Evolutionary conservation across 2,888 invertebrate genomes (phyloP).

Genomic region (Ptilodon capucinus): DNA sequence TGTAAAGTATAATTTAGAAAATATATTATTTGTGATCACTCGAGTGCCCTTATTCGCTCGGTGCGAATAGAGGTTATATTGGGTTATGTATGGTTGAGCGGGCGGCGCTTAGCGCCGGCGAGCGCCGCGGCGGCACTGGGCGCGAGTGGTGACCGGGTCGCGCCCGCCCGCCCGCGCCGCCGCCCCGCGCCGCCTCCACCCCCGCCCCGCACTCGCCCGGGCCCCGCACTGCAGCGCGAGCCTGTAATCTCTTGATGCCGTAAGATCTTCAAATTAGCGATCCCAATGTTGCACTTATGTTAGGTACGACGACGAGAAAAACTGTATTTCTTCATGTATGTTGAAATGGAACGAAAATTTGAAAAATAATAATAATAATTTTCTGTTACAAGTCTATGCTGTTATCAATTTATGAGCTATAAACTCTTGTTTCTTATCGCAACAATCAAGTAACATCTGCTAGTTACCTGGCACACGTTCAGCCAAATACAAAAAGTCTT

Average conservation of each 20-base stretch:
- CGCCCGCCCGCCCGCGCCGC: slow-evolving; percentile 44
- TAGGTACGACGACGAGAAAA: slow-evolving; percentile 3
- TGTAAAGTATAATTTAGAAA: slow-evolving; percentile 36
- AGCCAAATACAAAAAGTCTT: too few relatives aligned
- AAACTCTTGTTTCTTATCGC: too few relatives aligned
- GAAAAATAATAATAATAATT: too few relatives aligned
- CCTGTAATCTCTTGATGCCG: slow-evolving; percentile 72
- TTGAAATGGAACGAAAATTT: too few relatives aligned
- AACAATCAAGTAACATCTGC: too few relatives aligned
- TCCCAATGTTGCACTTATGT: slow-evolving; percentile 69
- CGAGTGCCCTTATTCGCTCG: slow-evolving; percentile 23
- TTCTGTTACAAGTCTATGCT: too few relatives aligned
- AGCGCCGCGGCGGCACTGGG: slow-evolving; percentile 78
- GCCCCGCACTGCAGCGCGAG: slow-evolving; percentile 70
- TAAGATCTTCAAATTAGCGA: slow-evolving; percentile 73
- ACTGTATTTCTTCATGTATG: background rate
- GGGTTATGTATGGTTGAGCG: slow-evolving; percentile 18
- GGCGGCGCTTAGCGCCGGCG: slow-evolving; percentile 70
- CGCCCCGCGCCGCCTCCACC: slow-evolving; percentile 18
- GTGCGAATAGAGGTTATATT: slow-evolving; percentile 36
- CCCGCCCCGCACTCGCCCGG: slow-evolving; percentile 34
- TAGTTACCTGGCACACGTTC: too few relatives aligned
- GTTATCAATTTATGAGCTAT: too few relatives aligned
- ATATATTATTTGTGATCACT: slow-evolving; percentile 18
- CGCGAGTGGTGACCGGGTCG: slow-evolving; percentile 71